These are phyloP conservation scores for Heliangelus exortis DNA, from an alignment of 2,797 vertebrate genomes.

Conservation along the genomic window DNA sequence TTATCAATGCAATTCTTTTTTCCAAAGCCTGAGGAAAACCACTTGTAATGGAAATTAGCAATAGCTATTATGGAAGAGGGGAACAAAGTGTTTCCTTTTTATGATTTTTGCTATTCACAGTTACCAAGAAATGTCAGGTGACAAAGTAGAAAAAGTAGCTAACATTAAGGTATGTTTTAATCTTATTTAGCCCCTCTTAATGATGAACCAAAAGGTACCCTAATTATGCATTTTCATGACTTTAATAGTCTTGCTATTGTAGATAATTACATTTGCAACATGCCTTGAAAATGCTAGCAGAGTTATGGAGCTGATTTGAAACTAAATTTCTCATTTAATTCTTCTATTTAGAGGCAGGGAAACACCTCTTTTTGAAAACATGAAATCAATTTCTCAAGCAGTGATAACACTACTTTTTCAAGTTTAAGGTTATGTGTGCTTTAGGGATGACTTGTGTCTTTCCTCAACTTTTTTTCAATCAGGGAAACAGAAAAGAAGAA, in stretches of 20 bases:
- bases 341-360: background rate
- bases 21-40: conserved; percentile 59
- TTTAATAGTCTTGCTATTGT: conserved; percentile 37
- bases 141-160: conserved; percentile 17
- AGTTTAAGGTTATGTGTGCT: background rate
- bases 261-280: conserved; percentile 52
- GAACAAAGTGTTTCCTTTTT: conserved; percentile 54
- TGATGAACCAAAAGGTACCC: conserved; percentile 51
- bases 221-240: conserved; percentile 63
- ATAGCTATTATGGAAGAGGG: conserved; percentile 25
- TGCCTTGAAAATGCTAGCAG: background rate
- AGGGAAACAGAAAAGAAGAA: background rate
- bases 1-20: conserved; percentile 42
- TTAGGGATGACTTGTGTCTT: background rate
- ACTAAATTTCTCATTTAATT: conserved; percentile 8
- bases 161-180: conserved; percentile 26
- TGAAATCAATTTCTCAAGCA: background rate
- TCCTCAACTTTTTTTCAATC: background rate
- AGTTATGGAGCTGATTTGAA: background rate
- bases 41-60: conserved; percentile 62
- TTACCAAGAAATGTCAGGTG: conserved; percentile 37
- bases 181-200: conserved; percentile 20
- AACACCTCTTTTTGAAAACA: background rate
- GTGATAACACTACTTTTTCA: background rate
- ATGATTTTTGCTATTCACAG: conserved; percentile 59